phyloP scores from a whole-genome alignment of 2,797 vertebrate genomes.

The Gorsachius magnificus region DNA sequence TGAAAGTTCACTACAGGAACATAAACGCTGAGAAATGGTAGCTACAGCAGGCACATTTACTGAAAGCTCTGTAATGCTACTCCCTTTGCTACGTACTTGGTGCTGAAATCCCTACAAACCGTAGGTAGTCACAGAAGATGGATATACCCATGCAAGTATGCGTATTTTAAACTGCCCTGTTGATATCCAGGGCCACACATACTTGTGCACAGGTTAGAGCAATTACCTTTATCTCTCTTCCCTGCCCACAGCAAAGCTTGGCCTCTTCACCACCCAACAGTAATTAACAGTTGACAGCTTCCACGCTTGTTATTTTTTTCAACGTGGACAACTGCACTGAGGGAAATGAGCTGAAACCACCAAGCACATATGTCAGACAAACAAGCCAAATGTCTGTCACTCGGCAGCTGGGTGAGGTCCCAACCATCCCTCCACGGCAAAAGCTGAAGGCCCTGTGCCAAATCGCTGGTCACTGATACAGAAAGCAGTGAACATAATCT shows the following conservation, averaged over 20 bases:
- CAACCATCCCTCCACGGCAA: neutral
- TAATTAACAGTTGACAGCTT: constrained; percentile 13
- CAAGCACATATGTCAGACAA: neutral
- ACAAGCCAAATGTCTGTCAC: neutral
- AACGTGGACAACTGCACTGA: neutral
- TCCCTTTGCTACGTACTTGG: neutral
- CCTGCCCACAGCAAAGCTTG: neutral
- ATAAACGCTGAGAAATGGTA: neutral
- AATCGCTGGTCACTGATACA: neutral
- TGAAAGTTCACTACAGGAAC: neutral
- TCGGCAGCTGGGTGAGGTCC: neutral
- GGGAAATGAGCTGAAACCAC: constrained; percentile 17
- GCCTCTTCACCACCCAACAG: neutral
- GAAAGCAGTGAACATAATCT: neutral
- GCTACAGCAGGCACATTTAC: neutral
- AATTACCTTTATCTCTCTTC: neutral
- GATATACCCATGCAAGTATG: fast-evolving
- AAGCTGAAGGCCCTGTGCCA: neutral
- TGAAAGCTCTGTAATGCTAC: neutral
- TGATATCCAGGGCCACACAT: neutral
- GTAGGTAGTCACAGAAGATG: neutral
- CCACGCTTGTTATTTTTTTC: neutral
- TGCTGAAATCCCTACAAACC: neutral
- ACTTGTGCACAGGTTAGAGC: neutral
- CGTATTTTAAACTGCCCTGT: neutral